Percentiles rank a stretch among this genome's conserved stretches.
Evolutionary conservation across 2,113 vertebrate species (phyloP).

Genomic region (Xiphorhynchus elegans): DNA sequence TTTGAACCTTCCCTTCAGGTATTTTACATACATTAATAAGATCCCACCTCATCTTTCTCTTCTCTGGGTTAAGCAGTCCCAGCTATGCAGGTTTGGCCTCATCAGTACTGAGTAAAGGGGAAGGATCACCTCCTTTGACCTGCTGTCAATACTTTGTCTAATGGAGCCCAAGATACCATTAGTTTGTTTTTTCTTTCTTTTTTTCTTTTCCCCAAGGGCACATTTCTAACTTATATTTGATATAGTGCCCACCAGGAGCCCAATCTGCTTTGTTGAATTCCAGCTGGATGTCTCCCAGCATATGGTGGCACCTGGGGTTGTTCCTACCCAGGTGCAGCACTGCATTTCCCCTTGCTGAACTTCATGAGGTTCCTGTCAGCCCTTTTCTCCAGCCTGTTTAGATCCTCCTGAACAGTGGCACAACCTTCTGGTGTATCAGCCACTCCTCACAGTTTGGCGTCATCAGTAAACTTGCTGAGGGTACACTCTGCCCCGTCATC

Average conservation of each 20-base stretch:
- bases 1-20: background rate
- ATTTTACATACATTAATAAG: background rate
- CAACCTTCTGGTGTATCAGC: no score
- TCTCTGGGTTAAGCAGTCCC: background rate
- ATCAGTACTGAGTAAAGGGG: background rate
- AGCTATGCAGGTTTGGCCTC: background rate
- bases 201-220: background rate
- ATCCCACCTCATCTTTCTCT: background rate
- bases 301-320: background rate
- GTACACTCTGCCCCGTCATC: no score
- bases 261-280: background rate
- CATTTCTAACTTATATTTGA: background rate
- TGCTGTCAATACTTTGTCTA: background rate
- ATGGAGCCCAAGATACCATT: background rate
- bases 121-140: background rate
- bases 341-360: background rate
- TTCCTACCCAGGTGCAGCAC: background rate
- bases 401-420: no score
- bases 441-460: no score
- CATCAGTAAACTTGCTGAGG: no score
- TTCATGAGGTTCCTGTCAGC: no score
- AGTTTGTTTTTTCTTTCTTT: no score
- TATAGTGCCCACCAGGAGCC: background rate
- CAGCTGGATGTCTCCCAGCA: background rate
- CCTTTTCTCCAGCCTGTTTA: no score